Percentiles rank a stretch among this genome's conserved stretches.
phyloP scores from a whole-genome alignment of 2,113 vertebrate genomes.

The Ancistrus triradiatus region DNA sequence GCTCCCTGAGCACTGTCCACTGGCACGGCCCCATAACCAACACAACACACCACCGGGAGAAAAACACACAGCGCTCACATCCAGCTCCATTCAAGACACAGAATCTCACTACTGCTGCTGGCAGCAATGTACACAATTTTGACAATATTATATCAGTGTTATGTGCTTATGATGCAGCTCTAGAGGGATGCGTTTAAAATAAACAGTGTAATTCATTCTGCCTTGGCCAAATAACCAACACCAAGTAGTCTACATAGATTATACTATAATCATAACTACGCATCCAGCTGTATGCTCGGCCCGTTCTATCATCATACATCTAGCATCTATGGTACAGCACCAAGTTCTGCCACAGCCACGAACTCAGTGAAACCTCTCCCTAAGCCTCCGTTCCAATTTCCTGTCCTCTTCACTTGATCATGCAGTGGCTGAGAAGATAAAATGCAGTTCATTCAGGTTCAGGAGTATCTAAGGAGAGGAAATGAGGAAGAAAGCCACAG shows the following conservation, averaged over 20 bases:
- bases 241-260: not conserved
- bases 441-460: constrained; percentile 10
- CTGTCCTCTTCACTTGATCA: constrained; percentile 39
- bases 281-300: not conserved
- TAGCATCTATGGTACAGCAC: constrained; percentile 11
- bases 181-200: constrained; percentile 21
- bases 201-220: constrained; percentile 32
- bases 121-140: constrained; percentile 1
- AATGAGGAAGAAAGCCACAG: constrained; percentile 22
- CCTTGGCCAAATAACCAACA: constrained; percentile 7
- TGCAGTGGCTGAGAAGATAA: constrained; percentile 19
- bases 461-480: constrained; percentile 39
- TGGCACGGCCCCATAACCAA: constrained; percentile 42
- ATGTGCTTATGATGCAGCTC: constrained; percentile 9
- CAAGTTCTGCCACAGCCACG: constrained; percentile 19
- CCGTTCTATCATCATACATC: not conserved
- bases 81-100: constrained; percentile 25
- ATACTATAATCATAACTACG: constrained; percentile 9
- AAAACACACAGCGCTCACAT: constrained; percentile 41
- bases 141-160: constrained; percentile 19
- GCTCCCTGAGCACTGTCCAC: constrained; percentile 46
- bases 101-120: constrained; percentile 22
- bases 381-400: constrained; percentile 37
- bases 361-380: constrained; percentile 22
- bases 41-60: constrained; percentile 38